Evolutionary conservation across 1,140 invertebrate species (phyloP), one percentile per base, ranked within the genome.

Genomic region (Probaryconus sp.): DNA sequence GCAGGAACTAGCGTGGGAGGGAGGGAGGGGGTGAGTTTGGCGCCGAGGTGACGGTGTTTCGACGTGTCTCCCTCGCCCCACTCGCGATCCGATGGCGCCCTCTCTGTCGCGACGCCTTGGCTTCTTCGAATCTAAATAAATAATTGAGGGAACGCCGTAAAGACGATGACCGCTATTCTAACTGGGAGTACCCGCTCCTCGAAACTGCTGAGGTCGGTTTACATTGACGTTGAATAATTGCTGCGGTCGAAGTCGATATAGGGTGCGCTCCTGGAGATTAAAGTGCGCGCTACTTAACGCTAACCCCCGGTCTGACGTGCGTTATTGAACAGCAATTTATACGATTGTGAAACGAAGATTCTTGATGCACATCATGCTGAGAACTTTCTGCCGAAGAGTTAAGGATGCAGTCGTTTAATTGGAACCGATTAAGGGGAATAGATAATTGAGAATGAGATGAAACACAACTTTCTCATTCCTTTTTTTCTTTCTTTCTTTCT

Each of bases 1-100:
- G 85, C 81, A 79, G 81, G 82, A n/a, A n/a, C n/a, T n/a, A n/a
- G n/a, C n/a, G n/a, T n/a, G n/a, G n/a, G n/a, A n/a, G n/a, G n/a
- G n/a, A n/a, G n/a, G n/a, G n/a, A n/a, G n/a, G 81, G 86, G 86
- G 83, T 85, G 86, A 85, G 85, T 85, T 83, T 83, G 86, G 86
- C 86, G 86, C 86, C 86, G 80, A 87, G 85, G 86, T 88, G 86
- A 87, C 86, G 86, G 80, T 61, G 69, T 76, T 70, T 71, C 70
- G 67, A 56, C 30, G 48, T 51, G 47, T 47, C 50, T 42, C 60
- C 78, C 69, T 65, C 77, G 76, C 72, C 71, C 65, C 37, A n/a
- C 51, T 69, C 17, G 5, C 55, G 18, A 10, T 51, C 30, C 65
- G 58, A 72, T 40, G 58, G 55, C 38, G 20, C 50, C 35, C 20